These are phyloP conservation scores for Diabrotica virgifera DNA, from an alignment of 1,140 invertebrate species.

Conservation along the genomic window DNA sequence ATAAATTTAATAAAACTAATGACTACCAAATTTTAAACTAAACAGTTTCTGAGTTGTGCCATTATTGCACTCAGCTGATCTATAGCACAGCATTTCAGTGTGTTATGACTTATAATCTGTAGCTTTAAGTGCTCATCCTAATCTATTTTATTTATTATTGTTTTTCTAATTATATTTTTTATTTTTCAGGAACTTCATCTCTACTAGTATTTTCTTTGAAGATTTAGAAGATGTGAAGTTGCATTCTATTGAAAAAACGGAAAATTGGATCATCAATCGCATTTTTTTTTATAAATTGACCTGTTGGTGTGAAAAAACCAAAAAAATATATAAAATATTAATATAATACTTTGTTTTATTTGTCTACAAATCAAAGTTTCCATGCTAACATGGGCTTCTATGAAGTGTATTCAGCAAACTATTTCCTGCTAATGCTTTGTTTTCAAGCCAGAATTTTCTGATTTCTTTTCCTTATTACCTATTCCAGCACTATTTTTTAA, in stretches of 20 bases:
- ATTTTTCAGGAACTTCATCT: slow-evolving; percentile 29
- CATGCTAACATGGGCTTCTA: too few species aligned
- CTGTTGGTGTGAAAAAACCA: neutral
- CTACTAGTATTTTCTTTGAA: slow-evolving; percentile 17
- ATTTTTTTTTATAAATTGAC: slow-evolving; percentile 4
- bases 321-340: slow-evolving; percentile 7
- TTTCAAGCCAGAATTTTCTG: neutral
- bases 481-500: neutral
- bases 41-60: neutral
- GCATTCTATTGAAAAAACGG: slow-evolving; percentile 23
- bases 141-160: neutral
- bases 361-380: too few species aligned
- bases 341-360: neutral
- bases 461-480: neutral
- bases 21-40: neutral
- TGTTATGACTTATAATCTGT: neutral
- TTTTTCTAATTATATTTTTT: neutral
- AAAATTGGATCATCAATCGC: slow-evolving; percentile 17
- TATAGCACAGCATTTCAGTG: neutral
- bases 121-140: neutral
- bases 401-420: neutral
- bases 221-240: slow-evolving; percentile 21
- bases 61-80: neutral
- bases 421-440: neutral
- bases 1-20: neutral